phyloP scores from a whole-genome alignment of 2,888 invertebrate genomes.

The Sclerodermus sp. region DNA sequence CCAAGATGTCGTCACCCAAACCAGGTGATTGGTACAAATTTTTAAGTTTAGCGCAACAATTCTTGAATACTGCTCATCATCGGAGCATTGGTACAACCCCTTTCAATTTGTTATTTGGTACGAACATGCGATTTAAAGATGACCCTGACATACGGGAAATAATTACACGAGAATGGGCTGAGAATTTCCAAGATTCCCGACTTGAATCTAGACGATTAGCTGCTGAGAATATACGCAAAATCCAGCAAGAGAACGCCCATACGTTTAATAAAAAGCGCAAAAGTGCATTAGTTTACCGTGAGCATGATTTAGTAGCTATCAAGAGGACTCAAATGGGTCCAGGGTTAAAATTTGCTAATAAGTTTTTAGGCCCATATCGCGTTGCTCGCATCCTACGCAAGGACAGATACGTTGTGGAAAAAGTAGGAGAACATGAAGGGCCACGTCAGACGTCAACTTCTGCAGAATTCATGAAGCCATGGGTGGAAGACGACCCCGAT shows the following conservation, averaged over 20 bases:
- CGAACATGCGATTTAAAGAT: neutral
- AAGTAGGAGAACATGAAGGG: neutral
- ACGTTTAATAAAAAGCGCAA: neutral
- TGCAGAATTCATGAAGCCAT: neutral
- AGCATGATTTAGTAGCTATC: neutral
- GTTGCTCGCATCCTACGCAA: neutral
- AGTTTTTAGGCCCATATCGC: neutral
- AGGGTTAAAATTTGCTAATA: neutral
- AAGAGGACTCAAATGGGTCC: neutral
- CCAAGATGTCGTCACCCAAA: neutral
- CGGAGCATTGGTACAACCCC: neutral
- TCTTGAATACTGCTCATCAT: neutral
- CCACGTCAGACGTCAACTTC: neutral
- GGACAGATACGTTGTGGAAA: neutral
- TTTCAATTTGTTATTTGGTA: neutral
- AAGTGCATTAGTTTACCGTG: neutral
- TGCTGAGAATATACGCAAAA: too few species aligned
- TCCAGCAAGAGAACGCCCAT: neutral
- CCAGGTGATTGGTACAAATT: neutral
- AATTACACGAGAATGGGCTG: too few species aligned
- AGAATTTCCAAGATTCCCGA: too few species aligned
- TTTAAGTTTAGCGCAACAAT: neutral
- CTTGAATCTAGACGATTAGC: too few species aligned
- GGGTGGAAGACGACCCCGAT: neutral
- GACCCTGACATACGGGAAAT: neutral